Percentiles rank a stretch among this genome's conserved stretches.
Evolutionary conservation across 2,888 invertebrate genomes (phyloP).

Genomic region (Stenchaetothrips biformis): DNA sequence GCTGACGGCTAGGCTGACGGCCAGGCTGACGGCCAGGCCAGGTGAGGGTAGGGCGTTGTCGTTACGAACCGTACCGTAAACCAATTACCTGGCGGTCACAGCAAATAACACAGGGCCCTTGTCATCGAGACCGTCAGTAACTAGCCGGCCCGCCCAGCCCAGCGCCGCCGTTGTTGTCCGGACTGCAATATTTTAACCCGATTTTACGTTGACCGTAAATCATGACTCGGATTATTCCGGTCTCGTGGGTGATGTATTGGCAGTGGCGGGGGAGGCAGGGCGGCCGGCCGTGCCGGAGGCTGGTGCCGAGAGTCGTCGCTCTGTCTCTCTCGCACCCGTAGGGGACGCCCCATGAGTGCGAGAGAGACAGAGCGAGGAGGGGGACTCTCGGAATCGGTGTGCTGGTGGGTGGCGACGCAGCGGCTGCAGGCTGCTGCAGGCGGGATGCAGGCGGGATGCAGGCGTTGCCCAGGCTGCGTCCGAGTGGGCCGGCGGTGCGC

Average conservation of each 20-base stretch:
- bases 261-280: not conserved
- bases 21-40: not conserved
- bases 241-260: slow-evolving; percentile 18
- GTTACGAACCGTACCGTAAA: not conserved
- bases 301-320: too few species aligned
- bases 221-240: slow-evolving; percentile 1
- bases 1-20: not conserved
- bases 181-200: slow-evolving; percentile 23
- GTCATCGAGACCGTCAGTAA: not conserved
- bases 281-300: not conserved
- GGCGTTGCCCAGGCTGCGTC: not conserved
- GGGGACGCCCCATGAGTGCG: too few species aligned
- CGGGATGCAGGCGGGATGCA: not conserved
- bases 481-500: not conserved
- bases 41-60: not conserved
- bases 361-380: too few species aligned
- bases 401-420: not conserved
- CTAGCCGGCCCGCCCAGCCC: not conserved
- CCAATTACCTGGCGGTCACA: slow-evolving; percentile 18
- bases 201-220: slow-evolving; percentile 10
- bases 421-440: not conserved
- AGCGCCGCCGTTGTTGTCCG: not conserved
- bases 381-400: too few species aligned
- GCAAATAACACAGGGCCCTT: not conserved
- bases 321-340: too few species aligned